These are phyloP conservation scores for Sander lucioperca DNA, from an alignment of 2,113 vertebrate genomes.

Conservation along the genomic window DNA sequence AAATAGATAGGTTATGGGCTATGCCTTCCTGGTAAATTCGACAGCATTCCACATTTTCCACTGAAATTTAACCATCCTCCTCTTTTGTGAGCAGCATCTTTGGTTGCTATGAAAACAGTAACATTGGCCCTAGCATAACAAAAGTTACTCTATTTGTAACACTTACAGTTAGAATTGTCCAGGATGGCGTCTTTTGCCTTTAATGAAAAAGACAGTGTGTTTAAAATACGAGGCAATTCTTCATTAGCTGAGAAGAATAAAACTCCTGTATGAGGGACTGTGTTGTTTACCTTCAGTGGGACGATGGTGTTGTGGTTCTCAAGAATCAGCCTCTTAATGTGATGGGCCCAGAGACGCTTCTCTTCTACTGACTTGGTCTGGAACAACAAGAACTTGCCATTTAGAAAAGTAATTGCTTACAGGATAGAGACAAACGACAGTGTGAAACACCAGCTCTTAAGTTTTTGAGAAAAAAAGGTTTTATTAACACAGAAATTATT, in stretches of 20 bases:
- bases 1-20: conserved; percentile 3
- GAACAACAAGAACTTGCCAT: conserved; percentile 41
- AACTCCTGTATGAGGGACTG: neutral
- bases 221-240: conserved; percentile 8
- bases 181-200: conserved; percentile 94
- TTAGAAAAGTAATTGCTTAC: conserved; percentile 2
- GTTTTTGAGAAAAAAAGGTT: neutral
- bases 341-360: conserved; percentile 93
- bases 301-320: conserved; percentile 95
- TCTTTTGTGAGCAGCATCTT: conserved; percentile 33
- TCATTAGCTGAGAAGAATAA: neutral
- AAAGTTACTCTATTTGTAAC: conserved; percentile 10
- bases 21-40: conserved; percentile 20
- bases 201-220: conserved; percentile 29
- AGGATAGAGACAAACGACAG: neutral
- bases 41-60: conserved; percentile 26
- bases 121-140: neutral
- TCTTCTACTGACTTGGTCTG: conserved; percentile 93
- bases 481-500: neutral
- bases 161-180: conserved; percentile 94
- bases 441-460: neutral
- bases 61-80: conserved; percentile 22
- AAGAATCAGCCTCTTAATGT: conserved; percentile 96
- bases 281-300: conserved; percentile 89
- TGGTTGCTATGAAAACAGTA: conserved; percentile 49